Evolutionary conservation across 2,113 vertebrate genomes (phyloP), one percentile per base, ranked within the genome.

Genomic region (Thinocorus orbignyianus): DNA sequence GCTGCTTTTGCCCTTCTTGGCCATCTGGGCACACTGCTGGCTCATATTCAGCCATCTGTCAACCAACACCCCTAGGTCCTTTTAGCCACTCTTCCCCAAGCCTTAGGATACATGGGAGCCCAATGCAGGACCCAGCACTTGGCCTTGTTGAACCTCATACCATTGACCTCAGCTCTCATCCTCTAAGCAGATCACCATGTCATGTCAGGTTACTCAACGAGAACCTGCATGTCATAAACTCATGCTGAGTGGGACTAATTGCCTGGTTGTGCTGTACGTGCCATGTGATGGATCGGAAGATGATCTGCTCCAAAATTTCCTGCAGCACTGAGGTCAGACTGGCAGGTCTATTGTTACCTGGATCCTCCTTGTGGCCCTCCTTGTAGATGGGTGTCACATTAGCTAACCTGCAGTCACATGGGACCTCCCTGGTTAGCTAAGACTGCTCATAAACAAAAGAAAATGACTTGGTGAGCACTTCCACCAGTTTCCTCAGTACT

Each of bases 311-410:
- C 55, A 17, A 44, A 28, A 54, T 7, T 28, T 73, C 69, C 12
- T 11, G 8, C 1, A 3, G 18, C 9, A 44, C 28, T 0, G 1
- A 64, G 4, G 4, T 92, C 48, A 76, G n/a, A 20, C n/a, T 54
- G n/a, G 46, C 8, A 48, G 20, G 17, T 9, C 25, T 48, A 25
- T 62, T 62, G n/a, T 62, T 92, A 15, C 35, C 13, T 0, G 2
- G 8, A 33, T 66, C 10, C 8, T 66, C 26, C 42, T 52, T 44
- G 18, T 1, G 1, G 3, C 19, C 6, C 8, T 33, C 49, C 22
- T 24, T 39, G 17, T 68, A 46, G 65, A 6, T 42, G 25, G 17
- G 17, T 0, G 1, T 48, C 57, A 31, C 14, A 31, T 51, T 77
- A 31, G 7, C 17, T 44, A 46, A 26, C 6, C 30, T 92, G 11